Conservation (phyloP, 2,888 invertebrate species). For the Paralinhomoeus sp. region DNA sequence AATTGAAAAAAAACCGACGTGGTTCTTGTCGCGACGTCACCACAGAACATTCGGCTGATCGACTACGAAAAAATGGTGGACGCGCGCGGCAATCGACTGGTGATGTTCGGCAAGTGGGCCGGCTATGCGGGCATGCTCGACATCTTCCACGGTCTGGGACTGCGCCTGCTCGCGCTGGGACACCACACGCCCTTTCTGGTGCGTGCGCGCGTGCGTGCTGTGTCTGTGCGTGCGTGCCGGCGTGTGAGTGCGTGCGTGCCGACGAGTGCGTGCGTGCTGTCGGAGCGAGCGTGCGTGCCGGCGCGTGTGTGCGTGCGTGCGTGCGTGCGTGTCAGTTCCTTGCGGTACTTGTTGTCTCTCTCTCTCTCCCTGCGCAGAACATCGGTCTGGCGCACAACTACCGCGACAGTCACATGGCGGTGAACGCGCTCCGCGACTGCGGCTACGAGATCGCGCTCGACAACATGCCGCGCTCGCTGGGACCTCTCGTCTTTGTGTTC, state of each 20-base stretch:
- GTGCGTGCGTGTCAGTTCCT: no score
- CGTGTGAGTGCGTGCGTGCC: no score
- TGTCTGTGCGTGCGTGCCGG: no score
- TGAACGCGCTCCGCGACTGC: conserved; percentile 89
- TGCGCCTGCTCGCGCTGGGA: conserved; percentile 71
- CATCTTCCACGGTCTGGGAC: conserved; percentile 83
- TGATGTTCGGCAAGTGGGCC: conserved; percentile 96
- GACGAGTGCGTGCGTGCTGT: no score
- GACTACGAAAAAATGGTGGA: conserved; percentile 94
- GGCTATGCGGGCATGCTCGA: conserved; percentile 95
- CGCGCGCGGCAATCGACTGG: conserved; percentile 60
- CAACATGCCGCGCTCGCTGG: conserved; percentile 89
- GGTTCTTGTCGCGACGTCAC: conserved; percentile 44
- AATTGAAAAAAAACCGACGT: not conserved
- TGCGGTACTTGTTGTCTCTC: no score
- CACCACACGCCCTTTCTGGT: conserved; percentile 99
- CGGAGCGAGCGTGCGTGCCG: no score
- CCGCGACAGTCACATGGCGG: conserved; percentile 84
- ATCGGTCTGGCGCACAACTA: conserved; percentile 97
- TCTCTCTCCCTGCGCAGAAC: no score
- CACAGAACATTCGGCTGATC: conserved; percentile 67
- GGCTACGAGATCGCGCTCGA: conserved; percentile 89
- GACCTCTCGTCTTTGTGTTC: conserved; percentile 87
- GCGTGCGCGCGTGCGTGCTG: no score
- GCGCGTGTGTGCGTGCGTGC: no score